These are phyloP conservation scores for Percopsis omiscomaycus DNA, from an alignment of 2,797 vertebrate genomes.

Conservation along the genomic window DNA sequence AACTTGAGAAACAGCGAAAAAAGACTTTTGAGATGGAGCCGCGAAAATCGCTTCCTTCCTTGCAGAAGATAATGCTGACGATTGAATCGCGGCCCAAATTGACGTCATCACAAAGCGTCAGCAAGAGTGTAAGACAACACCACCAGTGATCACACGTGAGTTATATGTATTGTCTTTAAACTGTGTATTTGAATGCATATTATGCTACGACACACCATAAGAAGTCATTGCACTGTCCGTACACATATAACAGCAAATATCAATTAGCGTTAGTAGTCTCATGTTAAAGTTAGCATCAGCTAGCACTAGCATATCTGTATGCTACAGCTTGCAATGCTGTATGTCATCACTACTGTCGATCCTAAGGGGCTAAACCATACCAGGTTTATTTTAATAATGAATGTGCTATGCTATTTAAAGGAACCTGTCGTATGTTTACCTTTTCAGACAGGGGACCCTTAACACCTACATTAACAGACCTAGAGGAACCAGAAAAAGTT, in stretches of 20 bases:
- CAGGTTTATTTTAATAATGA: background rate
- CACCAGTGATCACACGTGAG: constrained; percentile 53
- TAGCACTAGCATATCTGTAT: background rate
- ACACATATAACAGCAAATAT: background rate
- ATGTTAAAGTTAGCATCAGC: background rate
- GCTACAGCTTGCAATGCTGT: background rate
- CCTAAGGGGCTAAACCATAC: background rate
- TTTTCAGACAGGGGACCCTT: background rate
- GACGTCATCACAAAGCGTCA: constrained; percentile 61
- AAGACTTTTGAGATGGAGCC: background rate
- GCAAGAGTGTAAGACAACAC: background rate
- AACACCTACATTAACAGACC: background rate
- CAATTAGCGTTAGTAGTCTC: background rate
- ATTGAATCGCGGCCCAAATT: background rate
- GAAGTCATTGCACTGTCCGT: background rate
- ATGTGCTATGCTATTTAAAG: background rate
- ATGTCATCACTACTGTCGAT: background rate
- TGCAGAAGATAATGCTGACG: background rate
- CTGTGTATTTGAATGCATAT: background rate
- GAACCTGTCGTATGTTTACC: background rate
- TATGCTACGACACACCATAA: background rate
- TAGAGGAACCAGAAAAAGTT: background rate
- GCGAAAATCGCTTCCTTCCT: background rate
- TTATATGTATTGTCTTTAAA: background rate
- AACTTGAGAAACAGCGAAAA: background rate